Conservation (phyloP, 2,888 invertebrate species). For the Meiosimyza decipiens region DNA sequence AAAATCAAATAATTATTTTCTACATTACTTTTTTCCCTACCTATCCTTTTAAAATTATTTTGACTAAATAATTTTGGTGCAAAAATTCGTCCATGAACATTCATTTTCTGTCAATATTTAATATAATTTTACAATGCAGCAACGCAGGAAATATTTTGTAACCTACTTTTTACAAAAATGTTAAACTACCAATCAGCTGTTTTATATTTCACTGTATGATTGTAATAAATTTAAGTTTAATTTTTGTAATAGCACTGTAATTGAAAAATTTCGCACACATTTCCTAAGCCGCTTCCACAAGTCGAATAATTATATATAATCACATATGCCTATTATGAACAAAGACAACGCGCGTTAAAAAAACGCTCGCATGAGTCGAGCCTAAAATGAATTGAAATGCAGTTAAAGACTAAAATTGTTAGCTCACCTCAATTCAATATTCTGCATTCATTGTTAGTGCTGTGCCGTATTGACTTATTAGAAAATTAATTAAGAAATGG, state of each 20-base stretch:
- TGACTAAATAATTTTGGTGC: conserved; percentile 36
- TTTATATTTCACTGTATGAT: background rate
- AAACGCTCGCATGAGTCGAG: no score
- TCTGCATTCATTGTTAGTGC: no score
- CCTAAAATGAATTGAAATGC: no score
- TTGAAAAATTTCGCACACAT: no score
- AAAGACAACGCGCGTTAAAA: no score
- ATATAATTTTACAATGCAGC: background rate
- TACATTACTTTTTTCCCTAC: conserved; percentile 32
- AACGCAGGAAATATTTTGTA: background rate
- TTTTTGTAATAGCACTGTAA: background rate
- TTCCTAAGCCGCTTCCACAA: no score
- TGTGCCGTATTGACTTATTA: no score
- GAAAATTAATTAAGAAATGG: no score
- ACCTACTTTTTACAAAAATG: conserved; percentile 4
- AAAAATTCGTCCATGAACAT: conserved; percentile 41
- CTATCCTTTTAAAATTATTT: conserved; percentile 41
- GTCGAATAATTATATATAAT: no score
- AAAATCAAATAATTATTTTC: background rate
- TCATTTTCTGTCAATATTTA: conserved; percentile 40
- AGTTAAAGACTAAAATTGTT: no score
- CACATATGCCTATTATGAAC: no score
- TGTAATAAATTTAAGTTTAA: background rate
- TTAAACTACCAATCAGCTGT: conserved; percentile 2
- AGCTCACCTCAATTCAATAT: no score